Evolutionary conservation across 2,113 vertebrate genomes (phyloP).

Genomic region (Corythaeola cristata): DNA sequence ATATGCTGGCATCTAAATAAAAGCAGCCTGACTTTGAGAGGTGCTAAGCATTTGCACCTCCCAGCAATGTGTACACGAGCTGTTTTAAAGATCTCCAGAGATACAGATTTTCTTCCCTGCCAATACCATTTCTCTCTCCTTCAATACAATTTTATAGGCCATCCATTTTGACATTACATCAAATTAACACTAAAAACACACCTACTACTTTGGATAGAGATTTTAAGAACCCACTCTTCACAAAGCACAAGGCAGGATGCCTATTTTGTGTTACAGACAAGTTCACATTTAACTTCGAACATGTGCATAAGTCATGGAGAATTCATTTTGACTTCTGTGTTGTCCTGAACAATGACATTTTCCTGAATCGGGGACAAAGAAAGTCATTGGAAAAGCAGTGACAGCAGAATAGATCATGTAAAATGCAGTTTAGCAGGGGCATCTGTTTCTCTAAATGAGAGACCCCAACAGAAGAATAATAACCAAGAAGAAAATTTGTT

Average conservation of each 20-base stretch:
- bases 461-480: neutral
- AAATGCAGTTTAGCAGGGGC: constrained; percentile 11
- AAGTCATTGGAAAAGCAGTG: constrained; percentile 27
- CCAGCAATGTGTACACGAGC: constrained; percentile 60
- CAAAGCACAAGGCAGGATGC: neutral
- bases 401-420: constrained; percentile 15
- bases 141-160: constrained; percentile 48
- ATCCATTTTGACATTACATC: constrained; percentile 59
- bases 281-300: constrained; percentile 26
- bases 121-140: constrained; percentile 47
- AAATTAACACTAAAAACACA: constrained; percentile 58
- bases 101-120: constrained; percentile 51
- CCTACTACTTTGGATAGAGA: constrained; percentile 29
- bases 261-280: neutral
- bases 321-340: constrained; percentile 49
- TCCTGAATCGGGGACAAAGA: constrained; percentile 42
- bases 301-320: neutral
- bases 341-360: constrained; percentile 50
- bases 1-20: constrained; percentile 63
- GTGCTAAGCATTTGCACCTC: constrained; percentile 68
- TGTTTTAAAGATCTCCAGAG: constrained; percentile 68
- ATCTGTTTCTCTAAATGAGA: constrained; percentile 40
- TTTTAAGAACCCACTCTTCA: constrained; percentile 9
- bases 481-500: neutral
- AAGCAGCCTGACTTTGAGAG: constrained; percentile 69